phyloP scores from a whole-genome alignment of 2,888 invertebrate species.

The Orgyia antiqua region DNA sequence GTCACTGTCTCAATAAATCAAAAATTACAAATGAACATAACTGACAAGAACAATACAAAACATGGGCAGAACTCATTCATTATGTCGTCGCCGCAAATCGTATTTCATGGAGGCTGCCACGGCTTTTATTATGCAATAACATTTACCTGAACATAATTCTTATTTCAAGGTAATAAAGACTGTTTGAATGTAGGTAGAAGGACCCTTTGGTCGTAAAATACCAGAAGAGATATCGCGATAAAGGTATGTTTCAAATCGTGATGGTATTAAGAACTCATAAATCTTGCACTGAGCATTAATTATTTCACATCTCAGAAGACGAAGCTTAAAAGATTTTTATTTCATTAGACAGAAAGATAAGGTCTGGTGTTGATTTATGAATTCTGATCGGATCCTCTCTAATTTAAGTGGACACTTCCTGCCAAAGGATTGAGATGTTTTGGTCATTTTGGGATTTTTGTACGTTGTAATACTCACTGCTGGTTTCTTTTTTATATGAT shows the following conservation, averaged over 20 bases:
- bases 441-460: conserved; percentile 1
- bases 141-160: conserved; percentile 8
- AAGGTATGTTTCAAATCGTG: conserved; percentile 40
- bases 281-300: conserved; percentile 56
- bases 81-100: conserved; percentile 40
- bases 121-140: conserved; percentile 24
- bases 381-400: conserved; percentile 42
- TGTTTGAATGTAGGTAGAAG: conserved; percentile 4
- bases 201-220: conserved; percentile 23
- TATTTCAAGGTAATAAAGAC: conserved; percentile 19
- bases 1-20: conserved; percentile 22
- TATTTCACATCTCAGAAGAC: conserved; percentile 46
- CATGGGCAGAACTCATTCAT: conserved; percentile 46
- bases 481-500: conserved; percentile 13
- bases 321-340: conserved; percentile 49
- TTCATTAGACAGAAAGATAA: conserved; percentile 60
- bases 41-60: conserved; percentile 38
- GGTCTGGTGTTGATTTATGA: conserved; percentile 55
- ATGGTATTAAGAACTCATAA: conserved; percentile 68
- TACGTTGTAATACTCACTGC: conserved; percentile 3
- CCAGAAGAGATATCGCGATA: conserved; percentile 37
- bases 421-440: conserved; percentile 18
- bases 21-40: conserved; percentile 28
- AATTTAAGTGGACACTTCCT: conserved; percentile 38
- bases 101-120: conserved; percentile 35